Evolutionary conservation across 1,140 invertebrate species (phyloP).

Genomic region (Drosophila novamexicana): DNA sequence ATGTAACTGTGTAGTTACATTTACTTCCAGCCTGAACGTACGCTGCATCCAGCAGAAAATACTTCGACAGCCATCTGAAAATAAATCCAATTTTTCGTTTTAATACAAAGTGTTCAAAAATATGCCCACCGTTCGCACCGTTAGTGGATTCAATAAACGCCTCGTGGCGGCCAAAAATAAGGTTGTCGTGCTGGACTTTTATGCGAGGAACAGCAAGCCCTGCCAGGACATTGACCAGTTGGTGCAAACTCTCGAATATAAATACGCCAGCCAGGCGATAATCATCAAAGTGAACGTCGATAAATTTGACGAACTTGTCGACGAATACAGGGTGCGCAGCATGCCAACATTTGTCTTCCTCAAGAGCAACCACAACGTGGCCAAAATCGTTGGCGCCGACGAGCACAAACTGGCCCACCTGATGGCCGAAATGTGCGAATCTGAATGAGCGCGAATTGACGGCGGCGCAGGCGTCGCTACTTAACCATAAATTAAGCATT

Average conservation of each 20-base stretch:
- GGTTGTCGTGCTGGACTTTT: slow-evolving; percentile 87
- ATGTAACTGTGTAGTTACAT: too few species aligned
- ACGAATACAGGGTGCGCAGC: slow-evolving; percentile 46
- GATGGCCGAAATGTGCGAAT: slow-evolving; percentile 47
- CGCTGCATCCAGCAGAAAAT: too few species aligned
- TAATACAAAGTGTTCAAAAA: not conserved
- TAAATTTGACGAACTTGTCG: slow-evolving; percentile 51
- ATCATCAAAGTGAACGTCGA: slow-evolving; percentile 64
- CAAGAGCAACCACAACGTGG: slow-evolving; percentile 25
- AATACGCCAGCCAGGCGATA: slow-evolving; percentile 53
- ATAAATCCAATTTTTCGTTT: too few species aligned
- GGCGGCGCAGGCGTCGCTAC: slow-evolving; percentile 1
- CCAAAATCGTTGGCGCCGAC: slow-evolving; percentile 50
- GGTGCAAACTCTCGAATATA: slow-evolving; percentile 38
- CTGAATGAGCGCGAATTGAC: not conserved
- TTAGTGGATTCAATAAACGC: slow-evolving; percentile 56
- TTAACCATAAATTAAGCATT: too few species aligned
- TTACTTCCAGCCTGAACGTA: too few species aligned
- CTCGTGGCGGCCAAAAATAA: slow-evolving; percentile 86
- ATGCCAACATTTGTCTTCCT: slow-evolving; percentile 70
- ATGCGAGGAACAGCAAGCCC: slow-evolving; percentile 86
- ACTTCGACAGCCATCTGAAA: too few species aligned
- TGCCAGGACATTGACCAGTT: slow-evolving; percentile 87
- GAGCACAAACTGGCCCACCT: slow-evolving; percentile 48
- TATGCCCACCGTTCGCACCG: not conserved